Evolutionary conservation across 2,888 invertebrate species (phyloP).

Genomic region (Hirtodrosophila duncani): DNA sequence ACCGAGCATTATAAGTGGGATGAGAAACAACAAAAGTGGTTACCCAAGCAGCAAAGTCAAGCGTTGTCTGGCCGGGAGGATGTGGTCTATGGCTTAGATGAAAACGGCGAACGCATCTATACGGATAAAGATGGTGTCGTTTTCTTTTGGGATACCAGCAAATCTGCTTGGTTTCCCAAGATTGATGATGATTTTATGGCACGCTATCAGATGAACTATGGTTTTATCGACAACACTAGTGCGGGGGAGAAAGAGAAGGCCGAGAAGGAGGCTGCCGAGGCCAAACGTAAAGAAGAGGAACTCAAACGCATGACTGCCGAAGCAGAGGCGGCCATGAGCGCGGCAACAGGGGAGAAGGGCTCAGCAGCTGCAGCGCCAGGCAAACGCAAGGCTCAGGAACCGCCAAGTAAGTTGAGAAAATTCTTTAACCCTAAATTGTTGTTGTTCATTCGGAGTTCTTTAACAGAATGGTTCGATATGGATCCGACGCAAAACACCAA

Average conservation of each 20-base stretch:
- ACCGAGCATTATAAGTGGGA: conserved; percentile 82
- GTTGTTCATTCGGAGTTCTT: background rate
- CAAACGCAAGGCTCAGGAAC: conserved; percentile 80
- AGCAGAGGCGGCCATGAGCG: conserved; percentile 57
- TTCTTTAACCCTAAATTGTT: background rate
- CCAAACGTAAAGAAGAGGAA: conserved; percentile 58
- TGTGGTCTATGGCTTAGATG: conserved; percentile 84
- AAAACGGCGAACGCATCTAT: conserved; percentile 88
- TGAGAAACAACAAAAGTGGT: conserved; percentile 82
- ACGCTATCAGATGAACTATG: conserved; percentile 96
- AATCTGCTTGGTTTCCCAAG: conserved; percentile 97
- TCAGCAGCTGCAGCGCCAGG: conserved; percentile 12
- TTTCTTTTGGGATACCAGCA: conserved; percentile 93
- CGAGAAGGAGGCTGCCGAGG: conserved; percentile 49
- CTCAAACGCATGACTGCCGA: conserved; percentile 68
- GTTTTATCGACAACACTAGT: conserved; percentile 84
- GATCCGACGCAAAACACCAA: conserved; percentile 93
- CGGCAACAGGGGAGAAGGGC: conserved; percentile 2
- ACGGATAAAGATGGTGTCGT: conserved; percentile 92
- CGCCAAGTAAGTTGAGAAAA: conserved; percentile 74
- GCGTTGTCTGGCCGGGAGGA: conserved; percentile 35
- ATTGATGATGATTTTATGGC: conserved; percentile 98
- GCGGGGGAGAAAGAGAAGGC: conserved; percentile 54
- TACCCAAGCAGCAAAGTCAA: conserved; percentile 66
- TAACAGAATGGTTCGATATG: conserved; percentile 93